These are phyloP conservation scores for Halyomorpha halys DNA, from an alignment of 1,140 invertebrate species.

Conservation along the genomic window DNA sequence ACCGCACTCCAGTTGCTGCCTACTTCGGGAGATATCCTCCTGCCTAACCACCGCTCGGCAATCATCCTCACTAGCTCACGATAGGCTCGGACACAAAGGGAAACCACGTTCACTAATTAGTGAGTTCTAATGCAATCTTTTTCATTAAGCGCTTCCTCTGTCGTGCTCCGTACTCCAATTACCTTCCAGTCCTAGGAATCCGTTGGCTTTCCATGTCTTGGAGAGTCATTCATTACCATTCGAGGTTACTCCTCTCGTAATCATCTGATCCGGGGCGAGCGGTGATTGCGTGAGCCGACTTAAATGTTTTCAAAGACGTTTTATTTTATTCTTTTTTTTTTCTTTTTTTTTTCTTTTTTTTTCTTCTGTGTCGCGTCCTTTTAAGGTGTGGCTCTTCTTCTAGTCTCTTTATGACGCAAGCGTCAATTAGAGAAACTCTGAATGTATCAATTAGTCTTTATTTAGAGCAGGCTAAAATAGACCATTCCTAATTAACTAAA, in stretches of 20 bases:
- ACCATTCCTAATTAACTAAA: no score
- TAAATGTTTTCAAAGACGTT: not conserved
- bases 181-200: not conserved
- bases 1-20: no score
- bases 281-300: not conserved
- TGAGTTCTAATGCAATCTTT: not conserved
- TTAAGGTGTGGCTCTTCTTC: not conserved
- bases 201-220: not conserved
- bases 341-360: no score
- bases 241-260: slow-evolving; percentile 1
- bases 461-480: no score
- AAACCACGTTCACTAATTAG: not conserved
- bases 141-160: not conserved
- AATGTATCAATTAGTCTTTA: no score
- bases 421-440: no score
- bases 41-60: no score
- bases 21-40: no score
- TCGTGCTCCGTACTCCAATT: not conserved
- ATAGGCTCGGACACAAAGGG: no score
- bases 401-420: not conserved
- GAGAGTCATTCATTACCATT: not conserved
- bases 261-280: not conserved
- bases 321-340: not conserved
- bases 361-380: not conserved
- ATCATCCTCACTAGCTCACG: no score